Evolutionary conservation across 1,140 invertebrate genomes (phyloP), one percentile per base, ranked within the genome.

Genomic region (Aradophagus sp.): DNA sequence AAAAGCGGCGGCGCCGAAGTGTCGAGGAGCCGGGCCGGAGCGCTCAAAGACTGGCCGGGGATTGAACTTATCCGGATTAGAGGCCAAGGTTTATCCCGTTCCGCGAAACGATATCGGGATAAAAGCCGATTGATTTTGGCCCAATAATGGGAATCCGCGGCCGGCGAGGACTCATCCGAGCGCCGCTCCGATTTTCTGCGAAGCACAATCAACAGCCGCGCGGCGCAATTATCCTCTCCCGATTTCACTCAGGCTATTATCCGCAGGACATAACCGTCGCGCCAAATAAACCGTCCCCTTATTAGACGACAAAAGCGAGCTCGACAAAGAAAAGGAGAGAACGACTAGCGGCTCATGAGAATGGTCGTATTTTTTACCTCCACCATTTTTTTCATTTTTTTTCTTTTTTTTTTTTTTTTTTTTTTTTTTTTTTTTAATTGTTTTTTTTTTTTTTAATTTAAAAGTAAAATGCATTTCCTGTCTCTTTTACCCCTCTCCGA

Each of bases 71-170:
- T 79, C 75, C 77, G 78, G 78, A 80, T 79, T 80, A 81, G 71
- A 73, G 41, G 2, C 50, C 35, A 59, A 55, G 71, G 36, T 68
- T 76, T 69, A 67, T 76, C 67, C 80, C 35, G 63, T 75, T 74
- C 71, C 72, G 48, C 74, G 74, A 75, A 72, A 23, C 76, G 77
- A 79, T 79, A 80, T 80, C 79, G 45, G 77, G 68, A 77, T 76
- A 80, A 80, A n/a, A 80, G 75, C 69, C 76, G 83, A 83, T 84
- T 82, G 82, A 84, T 83, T 83, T 79, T 48, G 65, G 26, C 70
- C 78, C 62, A 76, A 81, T 83, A 82, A 83, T 80, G 73, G 76
- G 66, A 74, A 76, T 74, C 62, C 67, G 63, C 73, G 71, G 36
- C 36, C 52, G 5, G 35, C 52, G 50, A 53, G 50, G 35, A 35